These are phyloP conservation scores for Leguminivora glycinivorella DNA, from an alignment of 1,140 invertebrate species.

Conservation along the genomic window DNA sequence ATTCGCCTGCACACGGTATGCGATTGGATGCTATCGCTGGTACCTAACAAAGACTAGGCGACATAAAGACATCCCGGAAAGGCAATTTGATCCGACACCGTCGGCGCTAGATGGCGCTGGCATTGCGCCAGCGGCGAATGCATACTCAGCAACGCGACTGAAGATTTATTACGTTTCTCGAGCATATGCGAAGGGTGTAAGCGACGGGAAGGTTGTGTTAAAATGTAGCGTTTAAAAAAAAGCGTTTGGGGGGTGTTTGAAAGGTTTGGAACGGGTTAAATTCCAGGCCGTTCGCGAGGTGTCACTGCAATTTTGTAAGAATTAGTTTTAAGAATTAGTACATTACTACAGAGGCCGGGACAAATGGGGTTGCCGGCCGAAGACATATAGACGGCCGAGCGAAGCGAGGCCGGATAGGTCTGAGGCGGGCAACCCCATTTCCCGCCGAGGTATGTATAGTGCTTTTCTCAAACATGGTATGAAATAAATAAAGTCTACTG, in stretches of 20 bases:
- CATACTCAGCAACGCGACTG: neutral
- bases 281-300: too few relatives aligned
- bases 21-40: neutral
- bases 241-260: neutral
- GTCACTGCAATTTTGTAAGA: too few relatives aligned
- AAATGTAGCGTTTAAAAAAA: neutral
- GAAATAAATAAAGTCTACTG: too few relatives aligned
- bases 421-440: too few relatives aligned
- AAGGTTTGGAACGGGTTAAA: neutral
- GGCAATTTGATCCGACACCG: conserved; percentile 6
- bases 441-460: too few relatives aligned
- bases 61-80: conserved; percentile 4
- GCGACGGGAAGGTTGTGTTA: neutral
- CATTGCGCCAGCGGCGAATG: neutral
- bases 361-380: too few relatives aligned
- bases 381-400: too few relatives aligned
- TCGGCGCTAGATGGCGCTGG: neutral
- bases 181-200: neutral
- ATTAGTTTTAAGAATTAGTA: too few relatives aligned
- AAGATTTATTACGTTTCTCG: neutral
- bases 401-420: too few relatives aligned
- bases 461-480: too few relatives aligned
- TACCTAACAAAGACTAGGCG: conserved; percentile 3
- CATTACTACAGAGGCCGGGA: too few relatives aligned
- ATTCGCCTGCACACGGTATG: neutral